Conservation (phyloP, 2,113 vertebrate species). For the Thermophis baileyi region DNA sequence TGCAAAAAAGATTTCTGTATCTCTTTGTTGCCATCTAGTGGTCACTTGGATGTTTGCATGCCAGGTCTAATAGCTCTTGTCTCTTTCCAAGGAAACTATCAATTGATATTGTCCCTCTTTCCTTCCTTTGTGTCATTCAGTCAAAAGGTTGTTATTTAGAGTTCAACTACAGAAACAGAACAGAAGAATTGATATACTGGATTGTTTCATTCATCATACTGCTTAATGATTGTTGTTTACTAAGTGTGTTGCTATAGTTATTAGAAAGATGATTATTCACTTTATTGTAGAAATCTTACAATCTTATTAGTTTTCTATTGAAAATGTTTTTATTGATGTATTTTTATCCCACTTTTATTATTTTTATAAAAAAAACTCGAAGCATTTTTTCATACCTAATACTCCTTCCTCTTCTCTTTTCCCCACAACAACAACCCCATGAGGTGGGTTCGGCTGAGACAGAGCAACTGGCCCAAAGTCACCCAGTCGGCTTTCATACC, state of each 20-base stretch:
- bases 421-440: neutral
- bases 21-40: neutral
- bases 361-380: neutral
- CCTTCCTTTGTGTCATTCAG: neutral
- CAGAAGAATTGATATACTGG: neutral
- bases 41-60: neutral
- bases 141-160: neutral
- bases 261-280: neutral
- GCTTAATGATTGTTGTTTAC: neutral
- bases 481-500: neutral
- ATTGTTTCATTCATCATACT: neutral
- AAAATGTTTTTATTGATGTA: neutral
- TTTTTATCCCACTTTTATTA: neutral
- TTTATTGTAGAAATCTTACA: neutral
- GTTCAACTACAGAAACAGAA: neutral
- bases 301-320: neutral
- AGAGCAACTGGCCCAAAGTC: neutral
- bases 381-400: neutral
- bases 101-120: neutral
- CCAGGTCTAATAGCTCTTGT: neutral
- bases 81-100: neutral
- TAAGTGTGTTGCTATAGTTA: neutral
- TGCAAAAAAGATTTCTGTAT: neutral
- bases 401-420: neutral
- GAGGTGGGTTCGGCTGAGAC: neutral